Evolutionary conservation across 2,113 vertebrate genomes (phyloP), one percentile per base, ranked within the genome.

Genomic region (Corythornis madagascariensis): DNA sequence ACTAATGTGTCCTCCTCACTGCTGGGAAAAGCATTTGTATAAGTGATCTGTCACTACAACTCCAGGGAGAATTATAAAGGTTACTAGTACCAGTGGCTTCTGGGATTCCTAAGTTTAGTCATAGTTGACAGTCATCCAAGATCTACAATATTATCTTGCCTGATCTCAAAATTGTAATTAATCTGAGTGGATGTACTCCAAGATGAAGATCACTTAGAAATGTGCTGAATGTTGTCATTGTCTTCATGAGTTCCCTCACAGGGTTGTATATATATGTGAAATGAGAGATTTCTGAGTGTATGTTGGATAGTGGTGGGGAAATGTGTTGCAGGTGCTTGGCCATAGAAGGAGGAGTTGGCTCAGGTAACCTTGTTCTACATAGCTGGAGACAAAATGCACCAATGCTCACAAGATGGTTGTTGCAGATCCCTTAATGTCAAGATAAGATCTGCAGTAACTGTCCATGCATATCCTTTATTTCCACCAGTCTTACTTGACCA

Each of bases 71-170:
- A 16, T 87, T 92, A 21, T 22, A 87, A 89, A 89, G 74, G 67
- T 94, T 82, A 91, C 63, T 55, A 50, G 74, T 48, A 78, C 35
- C 84, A 94, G 70, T 50, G 73, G 10, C 78, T 89, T 91, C 67
- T 89, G 87, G 71, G 81, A 79, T 71, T 91, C 78, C 75, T n/a
- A 20, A 83, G 35, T 74, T 94, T 82, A 85, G 81, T 92, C 87
- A 87, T 21, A 83, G 74, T 50, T 93, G 81, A 73, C 60, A 72
- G 31, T 66, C 66, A 84, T 89, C 89, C 75, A 85, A 89, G 55
- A 78, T 56, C 45, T 2, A 11, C 52, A 52, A 1, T 60, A 31
- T 63, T 74, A 43, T 81, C 50, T 70, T 85, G 84, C 66, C 42
- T 50, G 35, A 76, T 79, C 20, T 65, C 63, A 92, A 50, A 79